phyloP scores from a whole-genome alignment of 2,888 invertebrate genomes.

The Glaucopsyche alexis region DNA sequence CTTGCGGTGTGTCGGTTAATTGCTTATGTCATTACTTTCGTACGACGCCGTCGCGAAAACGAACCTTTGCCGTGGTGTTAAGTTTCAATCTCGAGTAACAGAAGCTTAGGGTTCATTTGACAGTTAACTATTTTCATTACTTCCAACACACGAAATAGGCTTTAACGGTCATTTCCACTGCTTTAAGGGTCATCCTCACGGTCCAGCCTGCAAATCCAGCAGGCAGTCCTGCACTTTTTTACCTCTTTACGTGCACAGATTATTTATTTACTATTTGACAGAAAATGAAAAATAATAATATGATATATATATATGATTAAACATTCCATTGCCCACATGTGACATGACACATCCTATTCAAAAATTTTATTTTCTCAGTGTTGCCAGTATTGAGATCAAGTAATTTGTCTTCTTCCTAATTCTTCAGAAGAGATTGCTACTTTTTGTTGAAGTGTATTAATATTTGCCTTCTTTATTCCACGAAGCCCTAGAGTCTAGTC shows the following conservation, averaged over 20 bases:
- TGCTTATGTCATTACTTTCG: slow-evolving; percentile 36
- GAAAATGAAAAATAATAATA: not conserved
- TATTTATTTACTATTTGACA: slow-evolving; percentile 9
- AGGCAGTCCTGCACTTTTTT: too few relatives aligned
- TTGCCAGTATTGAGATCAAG: too few relatives aligned
- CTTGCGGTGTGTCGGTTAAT: slow-evolving; percentile 38
- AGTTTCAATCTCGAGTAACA: not conserved
- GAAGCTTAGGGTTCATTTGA: slow-evolving; percentile 15
- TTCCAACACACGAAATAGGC: slow-evolving; percentile 21
- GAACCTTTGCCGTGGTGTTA: slow-evolving; percentile 9
- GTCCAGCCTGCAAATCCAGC: too few relatives aligned
- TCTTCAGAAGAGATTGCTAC: too few relatives aligned
- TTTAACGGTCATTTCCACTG: slow-evolving; percentile 15
- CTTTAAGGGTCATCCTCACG: not conserved
- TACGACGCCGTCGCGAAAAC: not conserved
- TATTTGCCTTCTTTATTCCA: not conserved
- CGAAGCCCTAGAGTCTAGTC: not conserved
- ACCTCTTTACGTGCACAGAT: slow-evolving; percentile 4
- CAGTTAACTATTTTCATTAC: slow-evolving; percentile 21
- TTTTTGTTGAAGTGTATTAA: not conserved
- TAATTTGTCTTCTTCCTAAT: too few relatives aligned
- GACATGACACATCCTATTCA: too few relatives aligned
- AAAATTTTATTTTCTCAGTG: too few relatives aligned
- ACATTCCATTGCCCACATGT: too few relatives aligned
- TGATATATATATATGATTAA: too few relatives aligned